Percentiles rank a stretch among this genome's conserved stretches.
Evolutionary conservation across 1,140 invertebrate species (phyloP).

Genomic region (Heliconius congener): DNA sequence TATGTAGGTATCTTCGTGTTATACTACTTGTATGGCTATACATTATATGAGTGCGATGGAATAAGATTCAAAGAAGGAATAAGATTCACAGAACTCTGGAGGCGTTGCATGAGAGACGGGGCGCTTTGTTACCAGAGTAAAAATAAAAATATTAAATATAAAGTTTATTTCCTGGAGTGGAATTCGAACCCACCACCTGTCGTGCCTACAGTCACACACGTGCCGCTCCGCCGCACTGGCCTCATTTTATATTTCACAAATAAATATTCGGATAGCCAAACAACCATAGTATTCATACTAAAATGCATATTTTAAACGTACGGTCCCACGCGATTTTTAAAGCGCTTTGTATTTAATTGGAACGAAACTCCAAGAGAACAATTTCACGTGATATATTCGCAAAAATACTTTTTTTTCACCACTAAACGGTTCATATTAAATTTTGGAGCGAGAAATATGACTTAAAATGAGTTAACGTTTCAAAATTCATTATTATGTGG

Average conservation of each 20-base stretch:
- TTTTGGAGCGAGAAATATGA: constrained; percentile 30
- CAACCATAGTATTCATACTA: background rate
- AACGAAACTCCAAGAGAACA: constrained; percentile 40
- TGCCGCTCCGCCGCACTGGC: background rate
- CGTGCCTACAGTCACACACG: background rate
- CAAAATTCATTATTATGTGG: constrained; percentile 26
- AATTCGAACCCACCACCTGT: background rate
- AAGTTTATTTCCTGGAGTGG: background rate
- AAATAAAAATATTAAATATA: background rate
- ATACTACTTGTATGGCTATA: no score
- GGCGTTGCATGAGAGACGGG: no score
- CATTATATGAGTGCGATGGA: no score
- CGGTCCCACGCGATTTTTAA: constrained; percentile 32
- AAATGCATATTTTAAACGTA: constrained; percentile 9
- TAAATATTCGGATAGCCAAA: background rate
- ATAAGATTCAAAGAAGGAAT: no score
- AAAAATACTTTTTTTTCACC: constrained; percentile 23
- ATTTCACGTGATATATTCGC: constrained; percentile 37
- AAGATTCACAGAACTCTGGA: no score
- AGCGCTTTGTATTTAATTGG: constrained; percentile 40
- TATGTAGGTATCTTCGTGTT: background rate
- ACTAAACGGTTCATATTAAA: constrained; percentile 37
- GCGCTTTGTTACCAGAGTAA: no score
- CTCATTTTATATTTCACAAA: background rate
- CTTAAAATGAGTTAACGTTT: constrained; percentile 25